Evolutionary conservation across 2,797 vertebrate species (phyloP).

Genomic region (Nannoperca obscura): DNA sequence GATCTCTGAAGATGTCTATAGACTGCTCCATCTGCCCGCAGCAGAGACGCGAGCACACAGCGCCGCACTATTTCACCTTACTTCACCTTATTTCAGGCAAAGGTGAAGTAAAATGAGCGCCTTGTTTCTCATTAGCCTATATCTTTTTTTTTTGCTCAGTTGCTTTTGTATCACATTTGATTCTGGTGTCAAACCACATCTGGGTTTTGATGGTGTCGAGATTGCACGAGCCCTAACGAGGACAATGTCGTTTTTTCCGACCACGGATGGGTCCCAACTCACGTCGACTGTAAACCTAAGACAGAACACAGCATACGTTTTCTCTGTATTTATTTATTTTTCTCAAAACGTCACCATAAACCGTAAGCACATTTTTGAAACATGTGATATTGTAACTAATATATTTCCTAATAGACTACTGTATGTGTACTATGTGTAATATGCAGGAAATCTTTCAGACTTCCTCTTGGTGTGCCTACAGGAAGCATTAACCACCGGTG

Average conservation of each 20-base stretch:
- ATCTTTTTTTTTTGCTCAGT: not conserved
- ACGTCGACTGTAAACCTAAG: fast-evolving
- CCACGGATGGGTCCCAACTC: not conserved
- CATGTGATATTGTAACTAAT: no score
- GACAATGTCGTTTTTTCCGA: not conserved
- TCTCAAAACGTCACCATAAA: not conserved
- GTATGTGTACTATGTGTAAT: not conserved
- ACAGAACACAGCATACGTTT: fast-evolving
- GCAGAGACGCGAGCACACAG: not conserved
- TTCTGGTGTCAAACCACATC: not conserved
- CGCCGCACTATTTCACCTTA: not conserved
- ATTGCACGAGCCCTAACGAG: not conserved
- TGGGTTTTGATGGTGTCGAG: no score
- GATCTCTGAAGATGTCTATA: not conserved
- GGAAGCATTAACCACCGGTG: constrained; percentile 26
- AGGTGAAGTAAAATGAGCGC: not conserved
- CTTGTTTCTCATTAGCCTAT: not conserved
- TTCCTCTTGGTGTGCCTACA: constrained; percentile 55
- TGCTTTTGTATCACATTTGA: not conserved
- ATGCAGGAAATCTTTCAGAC: constrained; percentile 51
- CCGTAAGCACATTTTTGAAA: not conserved
- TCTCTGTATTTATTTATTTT: not conserved
- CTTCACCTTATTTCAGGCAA: not conserved
- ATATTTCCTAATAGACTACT: not conserved
- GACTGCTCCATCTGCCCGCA: not conserved